phyloP scores from a whole-genome alignment of 2,113 vertebrate genomes.

The Meles meles region DNA sequence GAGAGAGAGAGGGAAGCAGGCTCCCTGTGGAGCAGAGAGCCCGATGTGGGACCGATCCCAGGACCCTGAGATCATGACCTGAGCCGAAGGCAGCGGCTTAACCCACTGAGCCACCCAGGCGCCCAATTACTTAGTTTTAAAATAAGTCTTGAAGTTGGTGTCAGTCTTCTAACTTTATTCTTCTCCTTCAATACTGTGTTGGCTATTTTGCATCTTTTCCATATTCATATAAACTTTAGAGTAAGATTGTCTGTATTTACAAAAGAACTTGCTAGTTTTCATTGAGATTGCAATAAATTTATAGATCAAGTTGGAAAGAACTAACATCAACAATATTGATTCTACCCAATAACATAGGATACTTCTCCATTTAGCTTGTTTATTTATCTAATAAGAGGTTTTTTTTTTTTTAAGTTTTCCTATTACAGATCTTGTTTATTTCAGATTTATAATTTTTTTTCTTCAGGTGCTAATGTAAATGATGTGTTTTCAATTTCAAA shows the following conservation, averaged over 20 bases:
- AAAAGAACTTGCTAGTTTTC: not conserved
- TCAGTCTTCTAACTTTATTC: not conserved
- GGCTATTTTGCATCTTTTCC: too few relatives aligned
- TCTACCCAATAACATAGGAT: not conserved
- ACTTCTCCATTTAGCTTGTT: not conserved
- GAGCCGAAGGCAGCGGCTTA: too few relatives aligned
- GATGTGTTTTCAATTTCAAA: not conserved
- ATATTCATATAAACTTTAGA: not conserved
- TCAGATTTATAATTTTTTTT: not conserved
- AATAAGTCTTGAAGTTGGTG: not conserved
- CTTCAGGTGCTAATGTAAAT: not conserved
- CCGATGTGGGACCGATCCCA: too few relatives aligned
- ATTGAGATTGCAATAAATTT: not conserved
- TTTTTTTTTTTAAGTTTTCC: not conserved
- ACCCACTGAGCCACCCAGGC: too few relatives aligned
- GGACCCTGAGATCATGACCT: too few relatives aligned
- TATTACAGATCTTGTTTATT: not conserved
- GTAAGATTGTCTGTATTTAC: not conserved
- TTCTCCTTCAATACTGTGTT: too few relatives aligned
- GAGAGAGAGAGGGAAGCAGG: too few relatives aligned
- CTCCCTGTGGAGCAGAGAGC: too few relatives aligned
- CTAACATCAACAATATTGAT: not conserved
- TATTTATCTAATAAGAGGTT: not conserved
- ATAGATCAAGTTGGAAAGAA: not conserved
- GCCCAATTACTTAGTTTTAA: not conserved